Percentiles rank a stretch among this genome's conserved stretches.
Evolutionary conservation across 2,113 vertebrate species (phyloP).

Genomic region (Mustela nigripes): DNA sequence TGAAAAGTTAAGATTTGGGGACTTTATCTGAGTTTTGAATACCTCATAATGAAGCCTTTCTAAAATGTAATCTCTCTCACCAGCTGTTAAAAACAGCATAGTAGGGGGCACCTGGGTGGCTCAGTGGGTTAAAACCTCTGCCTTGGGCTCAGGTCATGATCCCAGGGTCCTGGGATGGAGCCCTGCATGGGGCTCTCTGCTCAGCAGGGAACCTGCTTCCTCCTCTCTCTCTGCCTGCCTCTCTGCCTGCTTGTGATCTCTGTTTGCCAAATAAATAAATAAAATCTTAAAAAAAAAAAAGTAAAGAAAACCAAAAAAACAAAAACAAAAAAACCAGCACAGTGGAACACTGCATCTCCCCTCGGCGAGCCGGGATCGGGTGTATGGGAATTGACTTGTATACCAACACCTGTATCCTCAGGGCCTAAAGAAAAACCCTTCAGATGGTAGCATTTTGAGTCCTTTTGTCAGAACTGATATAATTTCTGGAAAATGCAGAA

Average conservation of each 20-base stretch:
- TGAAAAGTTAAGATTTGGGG: slow-evolving; percentile 16
- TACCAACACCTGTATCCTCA: background rate
- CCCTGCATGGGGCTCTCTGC: too few relatives aligned
- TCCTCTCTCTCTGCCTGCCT: too few relatives aligned
- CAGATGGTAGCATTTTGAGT: background rate
- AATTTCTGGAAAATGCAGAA: slow-evolving; percentile 48
- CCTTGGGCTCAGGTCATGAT: too few relatives aligned
- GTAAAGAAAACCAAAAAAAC: too few relatives aligned
- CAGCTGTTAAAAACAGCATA: background rate
- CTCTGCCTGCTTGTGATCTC: too few relatives aligned
- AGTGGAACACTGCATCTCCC: fast-evolving
- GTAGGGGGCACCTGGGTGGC: background rate
- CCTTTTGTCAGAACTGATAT: slow-evolving; percentile 11
- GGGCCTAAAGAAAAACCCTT: background rate
- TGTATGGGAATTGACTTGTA: background rate
- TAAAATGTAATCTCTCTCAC: background rate
- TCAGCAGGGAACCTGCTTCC: too few relatives aligned
- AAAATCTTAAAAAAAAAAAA: too few relatives aligned
- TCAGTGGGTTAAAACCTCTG: too few relatives aligned
- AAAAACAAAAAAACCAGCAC: background rate
- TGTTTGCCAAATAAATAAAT: too few relatives aligned
- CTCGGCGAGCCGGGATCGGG: background rate
- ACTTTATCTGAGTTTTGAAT: background rate
- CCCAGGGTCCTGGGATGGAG: too few relatives aligned
- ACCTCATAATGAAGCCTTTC: background rate